phyloP scores from a whole-genome alignment of 2,113 vertebrate genomes.

The Coracopsis vasa region DNA sequence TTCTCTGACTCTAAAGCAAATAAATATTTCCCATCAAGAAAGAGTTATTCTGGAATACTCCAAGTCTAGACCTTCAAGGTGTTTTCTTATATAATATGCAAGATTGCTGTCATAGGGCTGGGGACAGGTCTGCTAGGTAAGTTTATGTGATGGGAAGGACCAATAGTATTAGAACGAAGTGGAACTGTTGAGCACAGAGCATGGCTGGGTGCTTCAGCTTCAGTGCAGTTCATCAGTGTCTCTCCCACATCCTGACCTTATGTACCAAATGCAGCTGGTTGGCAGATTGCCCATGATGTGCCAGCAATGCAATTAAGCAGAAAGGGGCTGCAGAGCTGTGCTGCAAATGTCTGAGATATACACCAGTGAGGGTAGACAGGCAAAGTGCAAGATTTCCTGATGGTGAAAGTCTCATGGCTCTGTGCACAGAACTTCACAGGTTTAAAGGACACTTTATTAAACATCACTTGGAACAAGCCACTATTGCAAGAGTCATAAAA shows the following conservation, averaged over 20 bases:
- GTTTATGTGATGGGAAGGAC: not conserved
- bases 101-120: not conserved
- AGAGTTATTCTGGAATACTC: not conserved
- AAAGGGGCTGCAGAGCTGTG: not conserved
- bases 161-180: not conserved
- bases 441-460: not conserved
- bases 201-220: not conserved
- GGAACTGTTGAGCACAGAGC: not conserved
- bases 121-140: not conserved
- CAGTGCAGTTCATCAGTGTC: not conserved
- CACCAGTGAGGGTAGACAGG: not conserved
- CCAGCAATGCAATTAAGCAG: not conserved
- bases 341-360: not conserved
- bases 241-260: not conserved
- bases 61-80: not conserved
- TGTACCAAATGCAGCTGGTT: not conserved
- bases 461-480: not conserved
- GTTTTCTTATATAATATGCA: not conserved
- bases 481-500: not conserved
- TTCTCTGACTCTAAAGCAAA: not conserved
- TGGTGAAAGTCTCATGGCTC: not conserved
- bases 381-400: not conserved
- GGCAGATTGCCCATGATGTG: not conserved
- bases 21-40: not conserved
- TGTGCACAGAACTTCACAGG: not conserved